A percentile compares a stretch with the other conserved stretches of the same genome.
phyloP scores from a whole-genome alignment of 1,140 invertebrate species.

The Drepana arcuata region DNA sequence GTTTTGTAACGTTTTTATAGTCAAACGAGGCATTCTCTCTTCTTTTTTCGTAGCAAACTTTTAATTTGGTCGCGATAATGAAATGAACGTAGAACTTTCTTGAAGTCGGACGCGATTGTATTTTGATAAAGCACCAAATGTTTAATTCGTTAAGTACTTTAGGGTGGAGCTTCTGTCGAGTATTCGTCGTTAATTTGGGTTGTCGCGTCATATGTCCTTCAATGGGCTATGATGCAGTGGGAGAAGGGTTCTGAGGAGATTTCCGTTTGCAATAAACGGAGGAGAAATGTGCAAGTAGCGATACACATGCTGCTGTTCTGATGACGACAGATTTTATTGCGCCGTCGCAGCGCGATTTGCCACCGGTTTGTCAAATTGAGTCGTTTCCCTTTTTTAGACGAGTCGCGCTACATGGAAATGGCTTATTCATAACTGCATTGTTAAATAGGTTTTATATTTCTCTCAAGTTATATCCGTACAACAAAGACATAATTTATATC shows the following conservation, averaged over 20 bases:
- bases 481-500: too few species aligned
- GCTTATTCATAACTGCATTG: too few species aligned
- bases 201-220: constrained; percentile 44
- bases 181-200: constrained; percentile 30
- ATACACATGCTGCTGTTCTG: constrained; percentile 21
- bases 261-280: constrained; percentile 50
- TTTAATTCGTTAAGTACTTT: too few species aligned
- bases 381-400: too few species aligned
- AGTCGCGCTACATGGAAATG: too few species aligned
- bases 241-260: constrained; percentile 27
- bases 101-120: not conserved
- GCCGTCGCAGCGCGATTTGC: constrained; percentile 19
- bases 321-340: constrained; percentile 47
- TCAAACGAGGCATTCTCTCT: constrained; percentile 16
- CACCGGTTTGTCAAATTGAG: too few species aligned
- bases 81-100: constrained; percentile 16
- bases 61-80: constrained; percentile 51
- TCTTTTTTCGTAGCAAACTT: constrained; percentile 41
- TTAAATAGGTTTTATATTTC: too few species aligned
- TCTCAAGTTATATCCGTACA: too few species aligned
- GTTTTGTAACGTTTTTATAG: constrained; percentile 58
- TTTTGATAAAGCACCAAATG: not conserved
- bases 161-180: constrained; percentile 3
- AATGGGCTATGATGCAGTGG: constrained; percentile 26
- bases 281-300: constrained; percentile 18